These are phyloP conservation scores for Cenopis cana DNA, from an alignment of 2,888 invertebrate genomes.

Conservation along the genomic window DNA sequence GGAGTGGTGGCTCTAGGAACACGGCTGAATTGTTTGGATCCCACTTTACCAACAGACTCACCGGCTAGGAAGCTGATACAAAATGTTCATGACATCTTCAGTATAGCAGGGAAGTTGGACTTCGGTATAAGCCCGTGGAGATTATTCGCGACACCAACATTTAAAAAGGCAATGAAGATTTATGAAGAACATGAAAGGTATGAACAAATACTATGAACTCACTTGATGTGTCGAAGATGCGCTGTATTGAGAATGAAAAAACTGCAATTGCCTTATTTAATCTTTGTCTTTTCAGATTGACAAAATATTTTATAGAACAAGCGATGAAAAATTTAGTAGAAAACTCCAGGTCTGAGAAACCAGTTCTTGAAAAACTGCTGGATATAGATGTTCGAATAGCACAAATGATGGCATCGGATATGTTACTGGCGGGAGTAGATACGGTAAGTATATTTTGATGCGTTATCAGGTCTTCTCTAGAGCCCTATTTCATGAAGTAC, in stretches of 20 bases:
- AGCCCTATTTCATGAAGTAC: too few relatives aligned
- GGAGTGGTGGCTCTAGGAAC: slow-evolving; percentile 49
- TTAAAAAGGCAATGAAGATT: slow-evolving; percentile 36
- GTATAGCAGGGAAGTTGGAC: slow-evolving; percentile 27
- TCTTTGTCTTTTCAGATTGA: slow-evolving; percentile 48
- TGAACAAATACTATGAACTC: too few relatives aligned
- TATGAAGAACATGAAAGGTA: slow-evolving; percentile 41
- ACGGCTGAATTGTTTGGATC: slow-evolving; percentile 49
- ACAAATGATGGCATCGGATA: slow-evolving; percentile 87
- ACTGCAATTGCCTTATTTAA: too few relatives aligned
- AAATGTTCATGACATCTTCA: slow-evolving; percentile 30
- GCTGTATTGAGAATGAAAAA: too few relatives aligned
- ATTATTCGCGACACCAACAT: slow-evolving; percentile 27
- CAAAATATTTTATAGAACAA: slow-evolving; percentile 57
- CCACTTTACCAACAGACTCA: slow-evolving; percentile 47
- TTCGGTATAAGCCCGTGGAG: slow-evolving; percentile 82
- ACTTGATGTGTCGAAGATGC: neutral
- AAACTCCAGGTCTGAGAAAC: slow-evolving; percentile 60
- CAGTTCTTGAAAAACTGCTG: slow-evolving; percentile 86
- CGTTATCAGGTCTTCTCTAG: too few relatives aligned
- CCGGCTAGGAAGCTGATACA: slow-evolving; percentile 41
- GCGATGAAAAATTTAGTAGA: slow-evolving; percentile 59
- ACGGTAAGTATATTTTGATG: slow-evolving; percentile 76
- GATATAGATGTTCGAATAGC: slow-evolving; percentile 85
- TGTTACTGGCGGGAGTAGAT: slow-evolving; percentile 88